Conservation (phyloP, 2,113 vertebrate genomes). For the Gymnorhina tibicen region DNA sequence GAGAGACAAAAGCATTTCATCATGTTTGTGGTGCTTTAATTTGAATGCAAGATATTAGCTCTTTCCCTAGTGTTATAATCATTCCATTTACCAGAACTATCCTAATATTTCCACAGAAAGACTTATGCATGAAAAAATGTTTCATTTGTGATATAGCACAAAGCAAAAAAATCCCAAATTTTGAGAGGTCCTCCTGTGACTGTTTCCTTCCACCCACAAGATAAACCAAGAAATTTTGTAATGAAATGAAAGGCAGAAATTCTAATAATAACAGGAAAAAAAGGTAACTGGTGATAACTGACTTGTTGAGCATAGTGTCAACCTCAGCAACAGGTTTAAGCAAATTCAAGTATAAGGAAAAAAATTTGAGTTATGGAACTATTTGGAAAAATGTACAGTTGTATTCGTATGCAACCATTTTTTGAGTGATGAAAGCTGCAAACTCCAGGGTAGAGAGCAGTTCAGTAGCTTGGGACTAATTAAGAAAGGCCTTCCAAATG, state of each 20-base stretch:
- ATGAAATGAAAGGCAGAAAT: neutral
- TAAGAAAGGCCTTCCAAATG: neutral
- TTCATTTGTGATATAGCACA: neutral
- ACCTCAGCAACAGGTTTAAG: neutral
- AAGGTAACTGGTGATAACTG: neutral
- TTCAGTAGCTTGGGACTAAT: neutral
- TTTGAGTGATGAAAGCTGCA: neutral
- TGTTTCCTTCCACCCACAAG: neutral
- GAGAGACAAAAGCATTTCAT: neutral
- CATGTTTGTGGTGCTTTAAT: neutral
- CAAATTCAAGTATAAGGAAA: neutral
- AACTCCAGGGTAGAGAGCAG: neutral
- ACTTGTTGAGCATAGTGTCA: neutral
- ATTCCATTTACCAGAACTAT: neutral
- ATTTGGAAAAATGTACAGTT: neutral
- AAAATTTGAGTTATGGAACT: neutral
- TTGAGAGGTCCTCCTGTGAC: neutral
- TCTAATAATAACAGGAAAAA: neutral
- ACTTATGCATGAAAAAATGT: neutral
- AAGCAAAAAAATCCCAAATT: neutral
- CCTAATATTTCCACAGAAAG: neutral
- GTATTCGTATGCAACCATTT: neutral
- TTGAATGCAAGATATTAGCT: neutral
- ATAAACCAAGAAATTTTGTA: neutral
- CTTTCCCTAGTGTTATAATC: neutral